A percentile compares a stretch with the other conserved stretches of the same genome.
phyloP scores from a whole-genome alignment of 1,140 invertebrate genomes.

The Cepaea nemoralis region DNA sequence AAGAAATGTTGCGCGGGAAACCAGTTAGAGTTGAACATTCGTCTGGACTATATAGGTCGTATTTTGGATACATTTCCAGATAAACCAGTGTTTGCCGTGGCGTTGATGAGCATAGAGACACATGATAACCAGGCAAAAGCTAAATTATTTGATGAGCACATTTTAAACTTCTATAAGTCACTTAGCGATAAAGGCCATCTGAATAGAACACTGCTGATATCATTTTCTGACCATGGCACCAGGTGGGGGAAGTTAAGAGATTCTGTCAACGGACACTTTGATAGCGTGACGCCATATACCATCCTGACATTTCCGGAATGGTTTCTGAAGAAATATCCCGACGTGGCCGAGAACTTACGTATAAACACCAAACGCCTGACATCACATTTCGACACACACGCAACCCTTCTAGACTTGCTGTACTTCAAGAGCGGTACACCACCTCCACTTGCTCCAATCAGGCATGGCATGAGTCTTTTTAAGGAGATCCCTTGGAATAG shows the following conservation, averaged over 20 bases:
- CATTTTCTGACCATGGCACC: conserved; percentile 17
- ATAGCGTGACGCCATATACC: conserved; percentile 9
- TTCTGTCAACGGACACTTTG: neutral
- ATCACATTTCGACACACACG: conserved; percentile 20
- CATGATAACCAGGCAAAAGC: neutral
- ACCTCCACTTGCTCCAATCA: neutral
- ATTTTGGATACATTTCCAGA: conserved; percentile 1
- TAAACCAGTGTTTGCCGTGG: neutral
- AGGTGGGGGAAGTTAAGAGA: neutral
- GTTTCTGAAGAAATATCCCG: conserved; percentile 25
- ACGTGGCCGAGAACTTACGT: neutral
- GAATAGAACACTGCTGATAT: conserved; percentile 10
- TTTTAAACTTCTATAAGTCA: neutral
- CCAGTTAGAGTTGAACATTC: neutral
- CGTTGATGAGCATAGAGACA: neutral
- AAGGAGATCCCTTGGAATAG: no score
- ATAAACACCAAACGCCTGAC: conserved; percentile 15
- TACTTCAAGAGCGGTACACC: conserved; percentile 20
- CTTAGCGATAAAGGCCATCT: neutral
- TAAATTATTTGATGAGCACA: neutral
- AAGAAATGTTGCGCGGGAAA: neutral
- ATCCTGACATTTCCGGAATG: conserved; percentile 19
- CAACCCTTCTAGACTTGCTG: conserved; percentile 20
- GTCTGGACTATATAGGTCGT: neutral
- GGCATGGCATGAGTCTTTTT: no score